These are phyloP conservation scores for Eolophus roseicapilla DNA, from an alignment of 2,113 vertebrate genomes.

Conservation along the genomic window DNA sequence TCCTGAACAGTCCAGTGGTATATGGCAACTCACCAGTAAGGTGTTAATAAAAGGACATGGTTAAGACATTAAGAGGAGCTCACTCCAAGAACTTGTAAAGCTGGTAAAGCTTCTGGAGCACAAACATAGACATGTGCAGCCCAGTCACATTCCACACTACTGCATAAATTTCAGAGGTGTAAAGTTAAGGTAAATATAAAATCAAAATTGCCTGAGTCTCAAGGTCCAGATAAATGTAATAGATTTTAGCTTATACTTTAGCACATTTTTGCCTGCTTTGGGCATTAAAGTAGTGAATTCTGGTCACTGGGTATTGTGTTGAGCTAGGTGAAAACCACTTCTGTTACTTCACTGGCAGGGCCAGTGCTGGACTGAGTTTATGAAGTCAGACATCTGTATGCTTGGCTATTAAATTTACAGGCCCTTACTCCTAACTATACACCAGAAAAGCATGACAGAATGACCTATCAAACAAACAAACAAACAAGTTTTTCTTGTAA, in stretches of 20 bases:
- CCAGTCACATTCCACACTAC: background rate
- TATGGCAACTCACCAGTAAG: fast-evolving
- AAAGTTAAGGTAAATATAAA: background rate
- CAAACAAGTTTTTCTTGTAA: background rate
- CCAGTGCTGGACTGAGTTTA: background rate
- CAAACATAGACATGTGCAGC: background rate
- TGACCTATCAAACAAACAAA: background rate
- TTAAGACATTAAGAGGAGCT: background rate
- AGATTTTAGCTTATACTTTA: background rate
- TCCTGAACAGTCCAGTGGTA: fast-evolving
- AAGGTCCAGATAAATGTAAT: background rate
- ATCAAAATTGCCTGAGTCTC: background rate
- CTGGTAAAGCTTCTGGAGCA: background rate
- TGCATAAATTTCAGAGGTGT: background rate
- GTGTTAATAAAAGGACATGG: background rate
- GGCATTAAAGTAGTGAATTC: background rate
- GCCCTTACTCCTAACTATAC: background rate
- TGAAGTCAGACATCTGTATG: background rate
- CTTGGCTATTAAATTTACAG: background rate
- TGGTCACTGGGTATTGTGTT: background rate
- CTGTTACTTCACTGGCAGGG: background rate
- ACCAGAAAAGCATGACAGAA: background rate
- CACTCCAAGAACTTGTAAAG: background rate
- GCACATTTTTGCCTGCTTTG: background rate
- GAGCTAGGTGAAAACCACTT: background rate